Base-by-base conservation (phyloP, 2,888 invertebrate genomes). In the Coecobrya sp. region DNA sequence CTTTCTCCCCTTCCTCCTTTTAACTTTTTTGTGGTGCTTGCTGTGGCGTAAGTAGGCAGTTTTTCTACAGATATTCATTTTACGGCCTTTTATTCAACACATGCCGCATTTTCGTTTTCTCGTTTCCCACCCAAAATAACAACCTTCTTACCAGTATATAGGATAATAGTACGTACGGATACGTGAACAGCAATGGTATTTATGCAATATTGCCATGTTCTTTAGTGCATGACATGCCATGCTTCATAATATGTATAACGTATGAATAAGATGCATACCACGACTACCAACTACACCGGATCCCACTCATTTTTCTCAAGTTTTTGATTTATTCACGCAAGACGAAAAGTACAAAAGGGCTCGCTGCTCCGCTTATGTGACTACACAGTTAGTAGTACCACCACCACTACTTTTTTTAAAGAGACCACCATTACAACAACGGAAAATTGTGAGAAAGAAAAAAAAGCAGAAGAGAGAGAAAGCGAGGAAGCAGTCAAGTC, bases 301-400 rank as follows among this genome's bases (percentile, higher is more conserved):
- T 91, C 90, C 79, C 84, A 85, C 73, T 91, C 90, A 91, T 91
- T 91, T 91, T 91, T 91, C 90, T 81, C 86, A 86, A 86, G 86
- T 91, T 91, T 91, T 91, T 91, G 90, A 91, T 91, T 91, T 91
- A 91, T 91, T 91, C 90, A 91, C 90, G 79, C 85, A 91, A 91
- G 90, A 91, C 86, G 86, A 85, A 86, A 86, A 91, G 86, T 86
- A 91, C 90, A 91, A 91, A 85, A 91, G 86, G 90, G 79, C 86
- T 91, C n/a, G 86, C 42, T 86, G 82, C 82, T 65, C 84, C 65
- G 59, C 62, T 62, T 84, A 84, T 84, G 36, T 22, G 65, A 62
- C 82, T 82, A 82, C 49, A 76, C 22, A 82, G 59, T 42, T 36
- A 62, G 19, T 1, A 42, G 36, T 8, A 65, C 84, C 25, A 65